These are phyloP conservation scores for Teleiodes luculella DNA, from an alignment of 2,888 invertebrate genomes.

Conservation along the genomic window DNA sequence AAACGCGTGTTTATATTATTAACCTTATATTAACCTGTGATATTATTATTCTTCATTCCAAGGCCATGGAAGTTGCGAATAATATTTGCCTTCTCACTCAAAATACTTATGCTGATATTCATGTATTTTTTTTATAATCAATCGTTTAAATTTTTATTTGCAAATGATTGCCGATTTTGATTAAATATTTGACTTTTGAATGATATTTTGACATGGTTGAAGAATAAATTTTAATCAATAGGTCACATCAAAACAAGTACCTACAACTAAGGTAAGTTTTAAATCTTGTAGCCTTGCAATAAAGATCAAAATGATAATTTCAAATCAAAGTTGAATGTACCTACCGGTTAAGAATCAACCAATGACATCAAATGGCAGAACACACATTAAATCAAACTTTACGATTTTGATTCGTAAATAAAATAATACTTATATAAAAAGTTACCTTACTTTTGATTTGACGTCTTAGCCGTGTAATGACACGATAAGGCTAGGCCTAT, in stretches of 20 bases:
- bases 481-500: too few relatives aligned
- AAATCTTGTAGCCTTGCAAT: too few relatives aligned
- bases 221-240: neutral
- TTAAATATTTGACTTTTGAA: neutral
- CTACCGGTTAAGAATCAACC: neutral
- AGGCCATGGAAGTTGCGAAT: too few relatives aligned
- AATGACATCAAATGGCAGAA: neutral
- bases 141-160: neutral
- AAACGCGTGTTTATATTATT: too few relatives aligned
- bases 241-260: neutral
- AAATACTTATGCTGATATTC: too few relatives aligned
- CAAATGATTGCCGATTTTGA: neutral
- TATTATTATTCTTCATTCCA: too few relatives aligned
- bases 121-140: neutral
- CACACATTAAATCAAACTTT: slow-evolving; percentile 5
- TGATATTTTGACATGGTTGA: neutral
- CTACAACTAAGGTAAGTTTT: neutral
- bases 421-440: slow-evolving; percentile 2
- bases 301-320: too few relatives aligned
- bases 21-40: too few relatives aligned
- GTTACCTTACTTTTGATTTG: too few relatives aligned
- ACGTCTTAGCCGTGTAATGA: too few relatives aligned
- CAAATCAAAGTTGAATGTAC: neutral
- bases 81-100: too few relatives aligned
- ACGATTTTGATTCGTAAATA: slow-evolving; percentile 1